phyloP scores from a whole-genome alignment of 2,113 vertebrate species.

The Hepsetus odoe region DNA sequence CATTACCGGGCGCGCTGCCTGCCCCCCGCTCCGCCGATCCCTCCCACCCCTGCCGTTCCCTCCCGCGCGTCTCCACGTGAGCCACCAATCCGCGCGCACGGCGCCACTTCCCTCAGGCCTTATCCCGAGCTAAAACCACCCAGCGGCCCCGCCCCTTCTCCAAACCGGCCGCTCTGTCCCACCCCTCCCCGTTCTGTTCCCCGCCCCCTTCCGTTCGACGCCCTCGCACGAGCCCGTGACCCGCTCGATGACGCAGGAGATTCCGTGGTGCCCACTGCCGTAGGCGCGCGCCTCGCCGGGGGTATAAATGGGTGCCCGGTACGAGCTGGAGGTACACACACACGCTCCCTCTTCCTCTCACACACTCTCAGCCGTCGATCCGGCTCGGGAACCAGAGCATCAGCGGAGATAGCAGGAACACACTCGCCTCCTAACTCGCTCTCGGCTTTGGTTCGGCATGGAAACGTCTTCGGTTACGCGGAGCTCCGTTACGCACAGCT shows the following conservation, averaged over 20 bases:
- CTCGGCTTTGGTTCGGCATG: conserved; percentile 82
- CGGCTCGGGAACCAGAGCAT: conserved; percentile 80
- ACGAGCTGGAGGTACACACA: conserved; percentile 65
- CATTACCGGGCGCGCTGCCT: conserved; percentile 68
- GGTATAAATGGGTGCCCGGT: conserved; percentile 70
- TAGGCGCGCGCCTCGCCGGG: conserved; percentile 68
- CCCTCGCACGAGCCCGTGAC: conserved; percentile 75
- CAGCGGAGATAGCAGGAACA: conserved; percentile 83
- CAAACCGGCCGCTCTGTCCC: conserved; percentile 21
- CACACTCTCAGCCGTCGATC: conserved; percentile 70
- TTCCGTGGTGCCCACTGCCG: conserved; percentile 77
- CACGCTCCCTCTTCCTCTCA: conserved; percentile 42
- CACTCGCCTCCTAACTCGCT: conserved; percentile 77
- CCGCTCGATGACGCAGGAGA: conserved; percentile 77
- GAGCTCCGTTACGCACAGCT: conserved; percentile 75
- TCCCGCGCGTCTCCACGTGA: conserved; percentile 33
- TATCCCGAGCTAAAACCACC: not conserved
- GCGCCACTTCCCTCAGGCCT: conserved; percentile 51
- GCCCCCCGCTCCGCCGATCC: conserved; percentile 8
- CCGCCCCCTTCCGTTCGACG: conserved; percentile 66
- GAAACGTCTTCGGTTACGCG: conserved; percentile 74
- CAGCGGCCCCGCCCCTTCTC: conserved; percentile 21
- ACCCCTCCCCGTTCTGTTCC: conserved; percentile 42
- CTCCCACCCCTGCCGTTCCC: not conserved
- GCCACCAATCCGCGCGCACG: conserved; percentile 41